A percentile compares a stretch with the other conserved stretches of the same genome.
Evolutionary conservation across 2,888 invertebrate genomes (phyloP).

Genomic region (Keiferia lycopersicella): DNA sequence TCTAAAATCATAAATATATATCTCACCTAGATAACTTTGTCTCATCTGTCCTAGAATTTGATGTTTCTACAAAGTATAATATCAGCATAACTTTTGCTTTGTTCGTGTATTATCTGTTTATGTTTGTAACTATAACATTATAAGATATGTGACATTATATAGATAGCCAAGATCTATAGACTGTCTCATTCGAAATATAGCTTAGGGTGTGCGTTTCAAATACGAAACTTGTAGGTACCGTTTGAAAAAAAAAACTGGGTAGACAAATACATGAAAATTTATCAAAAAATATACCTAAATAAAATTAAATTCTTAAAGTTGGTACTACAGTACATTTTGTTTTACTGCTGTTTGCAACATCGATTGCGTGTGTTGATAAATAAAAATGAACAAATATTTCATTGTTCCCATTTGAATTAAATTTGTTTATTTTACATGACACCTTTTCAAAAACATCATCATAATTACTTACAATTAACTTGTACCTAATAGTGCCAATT

Average conservation of each 20-base stretch:
- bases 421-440: neutral
- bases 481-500: conserved; percentile 6
- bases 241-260: conserved; percentile 48
- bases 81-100: conserved; percentile 1
- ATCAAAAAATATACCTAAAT: neutral
- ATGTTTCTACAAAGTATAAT: neutral
- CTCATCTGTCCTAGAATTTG: no score
- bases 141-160: conserved; percentile 49
- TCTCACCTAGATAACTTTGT: no score
- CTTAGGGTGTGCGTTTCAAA: conserved; percentile 59
- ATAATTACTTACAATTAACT: neutral
- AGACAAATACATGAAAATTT: neutral
- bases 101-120: conserved; percentile 7
- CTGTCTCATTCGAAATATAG: conserved; percentile 70
- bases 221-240: conserved; percentile 62
- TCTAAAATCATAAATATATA: no score
- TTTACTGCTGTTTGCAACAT: no score
- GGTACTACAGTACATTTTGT: no score
- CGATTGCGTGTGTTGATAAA: neutral
- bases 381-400: neutral
- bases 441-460: neutral
- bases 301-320: neutral
- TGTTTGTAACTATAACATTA: conserved; percentile 38
- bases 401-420: neutral
- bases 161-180: conserved; percentile 57